These are phyloP conservation scores for Rhynchopsitta pachyrhyncha DNA, from an alignment of 2,113 vertebrate species.

Conservation along the genomic window DNA sequence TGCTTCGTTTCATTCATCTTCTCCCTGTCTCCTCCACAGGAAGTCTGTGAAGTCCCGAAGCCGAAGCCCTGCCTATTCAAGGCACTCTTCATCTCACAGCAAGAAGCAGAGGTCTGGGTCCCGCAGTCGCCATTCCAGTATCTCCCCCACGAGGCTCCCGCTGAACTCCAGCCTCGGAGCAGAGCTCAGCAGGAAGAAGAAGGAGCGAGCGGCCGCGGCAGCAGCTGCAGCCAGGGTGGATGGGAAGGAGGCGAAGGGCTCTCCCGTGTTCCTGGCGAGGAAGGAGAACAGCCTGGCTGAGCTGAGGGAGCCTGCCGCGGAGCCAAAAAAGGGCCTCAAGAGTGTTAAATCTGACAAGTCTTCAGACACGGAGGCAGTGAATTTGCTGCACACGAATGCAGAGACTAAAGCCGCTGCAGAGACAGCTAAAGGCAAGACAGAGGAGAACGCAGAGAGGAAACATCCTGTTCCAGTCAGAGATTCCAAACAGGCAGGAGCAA, in stretches of 20 bases:
- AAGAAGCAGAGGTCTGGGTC: conserved; percentile 90
- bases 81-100: conserved; percentile 90
- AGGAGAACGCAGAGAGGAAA: conserved; percentile 78
- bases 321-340: conserved; percentile 76
- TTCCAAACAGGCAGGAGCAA: conserved; percentile 70
- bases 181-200: conserved; percentile 92
- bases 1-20: background rate
- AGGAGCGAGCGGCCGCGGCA: conserved; percentile 88
- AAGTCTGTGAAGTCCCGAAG: conserved; percentile 92
- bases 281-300: conserved; percentile 78
- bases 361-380: conserved; percentile 64
- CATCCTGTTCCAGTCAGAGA: conserved; percentile 64
- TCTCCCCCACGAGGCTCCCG: conserved; percentile 87
- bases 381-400: conserved; percentile 16
- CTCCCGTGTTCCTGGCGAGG: conserved; percentile 68
- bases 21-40: conserved; percentile 59
- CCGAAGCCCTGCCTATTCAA: conserved; percentile 87
- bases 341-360: conserved; percentile 73
- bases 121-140: conserved; percentile 87
- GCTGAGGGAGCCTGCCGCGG: conserved; percentile 65
- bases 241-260: conserved; percentile 76
- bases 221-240: conserved; percentile 87
- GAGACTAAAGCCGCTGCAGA: conserved; percentile 73
- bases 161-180: conserved; percentile 94
- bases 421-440: conserved; percentile 64